Conservation (phyloP, 2,888 invertebrate genomes). For the Agrotis exclamationis region DNA sequence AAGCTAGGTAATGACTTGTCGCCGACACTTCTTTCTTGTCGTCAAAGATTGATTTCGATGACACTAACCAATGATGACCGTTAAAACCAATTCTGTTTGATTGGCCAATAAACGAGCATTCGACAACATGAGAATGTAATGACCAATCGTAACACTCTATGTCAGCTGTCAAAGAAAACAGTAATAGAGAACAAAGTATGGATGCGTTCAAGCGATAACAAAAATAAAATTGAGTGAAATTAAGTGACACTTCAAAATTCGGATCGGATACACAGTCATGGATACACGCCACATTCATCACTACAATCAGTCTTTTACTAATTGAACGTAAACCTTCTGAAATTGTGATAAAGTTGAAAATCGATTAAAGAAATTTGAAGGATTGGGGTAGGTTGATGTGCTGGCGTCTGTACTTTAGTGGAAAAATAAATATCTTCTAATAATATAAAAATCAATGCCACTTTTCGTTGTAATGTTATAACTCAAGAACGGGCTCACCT, state of each 20-base stretch:
- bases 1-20: conserved; percentile 69
- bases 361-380: too few species aligned
- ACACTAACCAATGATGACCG: conserved; percentile 56
- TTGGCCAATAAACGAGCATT: conserved; percentile 16
- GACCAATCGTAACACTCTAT: conserved; percentile 35
- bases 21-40: conserved; percentile 72
- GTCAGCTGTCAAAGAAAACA: conserved; percentile 52
- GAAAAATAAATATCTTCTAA: too few species aligned
- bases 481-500: too few species aligned
- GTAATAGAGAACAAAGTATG: conserved; percentile 53
- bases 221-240: neutral
- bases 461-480: too few species aligned
- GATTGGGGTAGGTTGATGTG: too few species aligned
- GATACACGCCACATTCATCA: too few species aligned
- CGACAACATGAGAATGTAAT: fast-evolving
- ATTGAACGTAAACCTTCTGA: too few species aligned
- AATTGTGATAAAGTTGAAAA: too few species aligned
- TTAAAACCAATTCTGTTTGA: conserved; percentile 45
- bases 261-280: conserved; percentile 50
- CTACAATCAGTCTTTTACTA: too few species aligned
- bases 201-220: conserved; percentile 63
- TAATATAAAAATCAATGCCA: too few species aligned
- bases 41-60: conserved; percentile 63
- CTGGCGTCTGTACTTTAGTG: too few species aligned
- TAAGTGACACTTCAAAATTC: neutral